These are phyloP conservation scores for Ophioninae sp. DNA, from an alignment of 2,888 invertebrate species.

Conservation along the genomic window DNA sequence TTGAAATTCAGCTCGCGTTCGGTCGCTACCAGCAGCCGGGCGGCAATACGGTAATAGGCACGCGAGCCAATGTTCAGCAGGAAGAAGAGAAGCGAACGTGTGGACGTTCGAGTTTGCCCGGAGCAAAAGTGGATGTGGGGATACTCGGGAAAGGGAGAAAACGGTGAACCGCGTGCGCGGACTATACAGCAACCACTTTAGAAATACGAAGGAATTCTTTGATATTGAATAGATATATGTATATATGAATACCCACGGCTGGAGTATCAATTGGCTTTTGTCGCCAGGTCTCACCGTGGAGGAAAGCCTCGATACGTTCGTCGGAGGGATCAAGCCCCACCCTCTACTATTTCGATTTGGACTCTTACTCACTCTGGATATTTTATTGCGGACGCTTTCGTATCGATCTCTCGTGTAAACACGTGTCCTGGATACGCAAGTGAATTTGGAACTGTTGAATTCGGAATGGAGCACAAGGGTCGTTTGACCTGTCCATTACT, in stretches of 20 bases:
- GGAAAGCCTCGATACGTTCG: constrained; percentile 51
- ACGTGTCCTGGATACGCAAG: constrained; percentile 43
- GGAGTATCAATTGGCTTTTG: constrained; percentile 59
- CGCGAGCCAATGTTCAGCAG: constrained; percentile 41
- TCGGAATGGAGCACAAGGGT: constrained; percentile 28
- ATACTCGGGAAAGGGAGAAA: constrained; percentile 30
- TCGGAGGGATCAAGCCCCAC: constrained; percentile 49
- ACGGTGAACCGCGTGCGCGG: constrained; percentile 46
- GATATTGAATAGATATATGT: background rate
- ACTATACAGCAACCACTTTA: constrained; percentile 54
- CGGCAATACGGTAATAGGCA: constrained; percentile 34
- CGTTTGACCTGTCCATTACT: constrained; percentile 37
- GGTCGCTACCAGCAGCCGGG: constrained; percentile 6
- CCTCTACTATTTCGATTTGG: constrained; percentile 10
- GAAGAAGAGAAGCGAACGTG: constrained; percentile 30
- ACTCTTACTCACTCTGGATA: constrained; percentile 29
- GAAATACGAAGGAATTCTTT: constrained; percentile 54
- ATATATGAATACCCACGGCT: constrained; percentile 5
- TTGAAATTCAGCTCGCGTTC: constrained; percentile 72
- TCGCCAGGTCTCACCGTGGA: constrained; percentile 24
- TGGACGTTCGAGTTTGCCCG: constrained; percentile 26
- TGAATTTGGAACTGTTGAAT: constrained; percentile 45
- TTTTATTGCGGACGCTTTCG: constrained; percentile 41
- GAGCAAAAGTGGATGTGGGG: constrained; percentile 28
- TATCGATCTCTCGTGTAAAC: constrained; percentile 44